Conservation (phyloP, 1,140 invertebrate species). For the Trialeurodes vaporariorum region DNA sequence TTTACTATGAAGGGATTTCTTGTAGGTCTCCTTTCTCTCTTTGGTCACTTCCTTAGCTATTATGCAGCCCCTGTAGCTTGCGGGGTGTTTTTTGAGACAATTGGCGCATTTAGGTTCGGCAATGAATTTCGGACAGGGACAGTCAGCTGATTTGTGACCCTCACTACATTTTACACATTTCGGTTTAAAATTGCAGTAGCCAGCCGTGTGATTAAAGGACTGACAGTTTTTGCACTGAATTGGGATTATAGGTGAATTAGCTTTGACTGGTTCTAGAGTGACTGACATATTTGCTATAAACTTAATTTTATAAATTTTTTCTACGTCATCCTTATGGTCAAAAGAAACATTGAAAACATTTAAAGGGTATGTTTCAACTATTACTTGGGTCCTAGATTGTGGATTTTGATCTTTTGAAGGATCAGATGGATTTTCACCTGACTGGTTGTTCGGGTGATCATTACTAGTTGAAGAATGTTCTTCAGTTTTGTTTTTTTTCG, state of each 20-base stretch:
- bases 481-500: not conserved
- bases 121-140: not conserved
- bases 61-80: slow-evolving; percentile 32
- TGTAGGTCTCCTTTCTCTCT: not conserved
- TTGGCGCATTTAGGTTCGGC: slow-evolving; percentile 25
- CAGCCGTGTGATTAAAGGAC: not conserved
- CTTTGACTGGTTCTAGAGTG: not conserved
- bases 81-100: slow-evolving; percentile 30
- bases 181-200: not conserved
- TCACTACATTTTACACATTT: not conserved
- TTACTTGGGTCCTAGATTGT: not conserved
- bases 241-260: not conserved
- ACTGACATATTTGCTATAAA: not conserved
- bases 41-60: slow-evolving; percentile 22
- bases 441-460: not conserved
- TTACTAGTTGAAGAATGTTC: too few relatives aligned
- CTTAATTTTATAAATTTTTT: not conserved
- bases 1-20: too few relatives aligned
- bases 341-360: not conserved
- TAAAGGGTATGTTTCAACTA: not conserved
- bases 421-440: not conserved
- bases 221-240: not conserved
- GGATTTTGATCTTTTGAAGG: not conserved
- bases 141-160: not conserved
- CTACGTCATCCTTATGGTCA: not conserved